These are phyloP conservation scores for Salarias fasciatus DNA, from an alignment of 2,797 vertebrate genomes.

Conservation along the genomic window DNA sequence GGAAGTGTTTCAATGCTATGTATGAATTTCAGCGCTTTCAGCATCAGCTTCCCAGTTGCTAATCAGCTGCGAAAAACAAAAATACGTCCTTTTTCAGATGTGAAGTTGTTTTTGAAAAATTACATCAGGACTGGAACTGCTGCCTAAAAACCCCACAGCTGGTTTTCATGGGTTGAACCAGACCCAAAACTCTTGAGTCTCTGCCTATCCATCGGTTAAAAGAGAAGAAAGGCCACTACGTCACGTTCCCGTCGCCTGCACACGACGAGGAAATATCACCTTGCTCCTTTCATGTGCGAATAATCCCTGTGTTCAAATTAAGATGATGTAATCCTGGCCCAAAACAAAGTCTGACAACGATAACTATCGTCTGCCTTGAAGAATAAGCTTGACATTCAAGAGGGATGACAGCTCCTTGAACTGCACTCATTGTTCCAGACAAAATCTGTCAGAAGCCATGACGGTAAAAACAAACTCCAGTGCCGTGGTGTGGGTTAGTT, in stretches of 20 bases:
- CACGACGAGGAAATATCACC: conserved; percentile 18
- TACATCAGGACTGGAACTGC: background rate
- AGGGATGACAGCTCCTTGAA: conserved; percentile 52
- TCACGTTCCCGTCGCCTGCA: conserved; percentile 8
- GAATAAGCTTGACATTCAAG: conserved; percentile 56
- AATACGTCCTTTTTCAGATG: background rate
- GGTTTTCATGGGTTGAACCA: no score
- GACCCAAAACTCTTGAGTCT: background rate
- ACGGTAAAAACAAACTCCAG: conserved; percentile 55
- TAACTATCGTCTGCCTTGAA: conserved; percentile 55
- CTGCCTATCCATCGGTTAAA: conserved; percentile 13
- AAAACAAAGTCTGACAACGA: conserved; percentile 43
- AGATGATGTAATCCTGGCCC: conserved; percentile 27
- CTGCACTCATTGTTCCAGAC: conserved; percentile 57
- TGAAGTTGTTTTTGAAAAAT: background rate
- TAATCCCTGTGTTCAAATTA: conserved; percentile 53
- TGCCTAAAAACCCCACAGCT: background rate
- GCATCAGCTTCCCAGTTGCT: background rate
- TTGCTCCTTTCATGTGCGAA: conserved; percentile 20
- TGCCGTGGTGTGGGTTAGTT: conserved; percentile 50
- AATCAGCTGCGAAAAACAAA: background rate
- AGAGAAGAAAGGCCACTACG: background rate
- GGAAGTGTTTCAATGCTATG: background rate
- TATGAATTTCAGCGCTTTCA: conserved; percentile 5
- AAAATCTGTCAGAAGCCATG: conserved; percentile 59